Conservation (phyloP, 2,888 invertebrate species). For the Sisyra nigra region DNA sequence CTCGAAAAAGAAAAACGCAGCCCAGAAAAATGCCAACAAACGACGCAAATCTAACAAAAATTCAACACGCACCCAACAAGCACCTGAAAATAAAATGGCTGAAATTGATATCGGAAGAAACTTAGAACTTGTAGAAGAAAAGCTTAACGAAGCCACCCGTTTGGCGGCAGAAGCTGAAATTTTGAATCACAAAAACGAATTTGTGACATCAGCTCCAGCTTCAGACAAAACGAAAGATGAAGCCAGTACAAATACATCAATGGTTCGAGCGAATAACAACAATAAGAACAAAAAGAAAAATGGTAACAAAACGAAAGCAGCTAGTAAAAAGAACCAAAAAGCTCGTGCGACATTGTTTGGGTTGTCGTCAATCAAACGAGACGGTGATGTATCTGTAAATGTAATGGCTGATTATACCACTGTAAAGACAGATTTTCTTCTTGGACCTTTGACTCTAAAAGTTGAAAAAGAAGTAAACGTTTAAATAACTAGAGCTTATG, state of each 20-base stretch:
- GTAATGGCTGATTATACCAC: conserved; percentile 67
- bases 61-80: conserved; percentile 11
- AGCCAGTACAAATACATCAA: conserved; percentile 16
- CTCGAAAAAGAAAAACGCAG: conserved; percentile 26
- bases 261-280: conserved; percentile 12
- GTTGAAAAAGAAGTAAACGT: conserved; percentile 53
- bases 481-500: background rate
- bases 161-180: conserved; percentile 25
- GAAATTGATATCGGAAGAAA: conserved; percentile 1
- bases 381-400: conserved; percentile 65
- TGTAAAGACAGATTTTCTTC: conserved; percentile 63
- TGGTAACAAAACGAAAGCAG: conserved; percentile 17
- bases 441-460: conserved; percentile 63
- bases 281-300: conserved; percentile 17
- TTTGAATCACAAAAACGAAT: conserved; percentile 20
- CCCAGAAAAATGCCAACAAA: conserved; percentile 19
- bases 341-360: conserved; percentile 70
- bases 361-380: conserved; percentile 58
- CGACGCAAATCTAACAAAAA: conserved; percentile 13
- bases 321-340: conserved; percentile 37
- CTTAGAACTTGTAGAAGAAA: conserved; percentile 1
- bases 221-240: conserved; percentile 19
- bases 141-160: conserved; percentile 15
- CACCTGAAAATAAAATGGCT: conserved; percentile 7
- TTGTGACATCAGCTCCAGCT: conserved; percentile 16